phyloP scores from a whole-genome alignment of 1,140 invertebrate genomes.

The Chionoecetes opilio region DNA sequence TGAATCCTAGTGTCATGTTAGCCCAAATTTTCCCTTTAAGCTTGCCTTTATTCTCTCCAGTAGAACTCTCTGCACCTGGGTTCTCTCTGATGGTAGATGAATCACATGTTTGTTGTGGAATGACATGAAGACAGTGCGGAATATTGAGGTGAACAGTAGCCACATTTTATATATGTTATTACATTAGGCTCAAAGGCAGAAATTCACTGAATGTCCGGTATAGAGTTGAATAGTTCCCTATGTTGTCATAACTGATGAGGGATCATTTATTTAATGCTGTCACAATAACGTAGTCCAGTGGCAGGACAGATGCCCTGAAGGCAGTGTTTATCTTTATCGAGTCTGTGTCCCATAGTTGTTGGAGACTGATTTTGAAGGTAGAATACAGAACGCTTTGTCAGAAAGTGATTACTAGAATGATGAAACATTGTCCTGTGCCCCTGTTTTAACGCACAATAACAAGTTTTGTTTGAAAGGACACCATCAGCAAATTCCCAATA shows the following conservation, averaged over 20 bases:
- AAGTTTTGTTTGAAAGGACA: background rate
- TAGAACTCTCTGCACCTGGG: constrained; percentile 39
- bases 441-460: background rate
- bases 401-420: too few relatives aligned
- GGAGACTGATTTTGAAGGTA: constrained; percentile 8
- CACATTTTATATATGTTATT: background rate
- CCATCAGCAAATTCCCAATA: background rate
- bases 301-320: background rate
- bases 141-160: background rate
- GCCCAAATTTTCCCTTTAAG: constrained; percentile 21
- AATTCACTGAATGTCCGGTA: background rate
- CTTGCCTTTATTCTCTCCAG: constrained; percentile 58
- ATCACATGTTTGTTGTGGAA: constrained; percentile 34
- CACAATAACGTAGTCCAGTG: background rate
- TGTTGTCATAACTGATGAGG: background rate
- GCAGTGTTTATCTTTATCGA: background rate
- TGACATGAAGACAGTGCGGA: constrained; percentile 31
- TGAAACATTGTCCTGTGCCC: too few relatives aligned
- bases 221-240: background rate
- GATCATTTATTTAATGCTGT: background rate
- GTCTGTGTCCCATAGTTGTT: background rate
- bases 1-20: constrained; percentile 12
- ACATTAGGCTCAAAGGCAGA: background rate
- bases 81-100: constrained; percentile 50
- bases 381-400: background rate